Base-by-base conservation (phyloP, 2,888 invertebrate genomes). In the Lithophane semibrunnea region DNA sequence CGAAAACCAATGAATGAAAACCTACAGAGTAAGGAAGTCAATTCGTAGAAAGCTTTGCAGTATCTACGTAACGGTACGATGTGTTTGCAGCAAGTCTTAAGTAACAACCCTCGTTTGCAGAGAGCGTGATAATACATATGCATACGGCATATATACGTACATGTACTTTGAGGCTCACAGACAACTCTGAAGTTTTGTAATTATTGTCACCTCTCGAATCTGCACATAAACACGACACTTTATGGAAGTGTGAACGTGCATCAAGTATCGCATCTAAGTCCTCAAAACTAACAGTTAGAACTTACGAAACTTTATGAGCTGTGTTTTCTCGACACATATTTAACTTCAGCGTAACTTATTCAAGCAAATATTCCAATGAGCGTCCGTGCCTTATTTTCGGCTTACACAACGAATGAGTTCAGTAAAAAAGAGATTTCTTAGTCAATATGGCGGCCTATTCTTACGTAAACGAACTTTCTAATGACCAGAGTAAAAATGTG, bases 401-500 rank as follows among this genome's bases (percentile, higher is more conserved):
- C 70, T 87, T 85, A 85, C 77, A 73, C 73, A 85, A 85, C 83
- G 80, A 81, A 85, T 83, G 83, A 82, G 70, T 63, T 72, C 56
- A 73, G 71, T 74, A 78, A 83, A 79, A 86, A 80, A 61, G 64
- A 75, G 65, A 75, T 82, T 80, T 85, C 73, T 79, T 65, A 65
- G 81, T 69, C 82, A 87, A 79, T 83, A 81, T 77, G 79, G 76
- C 82, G 75, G 79, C 42, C 56, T 71, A 24, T 75, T 72, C 73
- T 91, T 90, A 89, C 87, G 83, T 86, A 89, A 83, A 87, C 75
- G n/a, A 80, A 90, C 91, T 91, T 91, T 91, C 91, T 91, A 91
- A 90, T 78, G 86, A 85, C 86, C 81, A 75, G 68, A 72, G 77
- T 75, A 80, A 89, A 88, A 88, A 83, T 85, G 77, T 87, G 84